Percentiles rank a stretch among this genome's conserved stretches.
Conservation (phyloP, 2,113 vertebrate species). For the Xiphorhynchus elegans region DNA sequence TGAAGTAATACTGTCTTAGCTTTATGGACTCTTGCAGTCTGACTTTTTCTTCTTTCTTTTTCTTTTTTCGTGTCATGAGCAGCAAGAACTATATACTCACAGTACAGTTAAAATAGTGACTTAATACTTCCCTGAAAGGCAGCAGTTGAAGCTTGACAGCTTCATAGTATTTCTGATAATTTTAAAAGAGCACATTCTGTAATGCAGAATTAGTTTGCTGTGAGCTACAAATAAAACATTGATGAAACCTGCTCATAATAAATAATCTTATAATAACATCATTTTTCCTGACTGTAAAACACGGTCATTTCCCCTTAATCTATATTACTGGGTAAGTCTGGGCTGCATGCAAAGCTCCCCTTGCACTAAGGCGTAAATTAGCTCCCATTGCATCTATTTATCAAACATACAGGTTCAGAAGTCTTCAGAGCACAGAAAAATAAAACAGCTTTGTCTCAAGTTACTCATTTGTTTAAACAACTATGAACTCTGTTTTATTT, state of each 20-base stretch:
- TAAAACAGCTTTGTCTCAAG: not conserved
- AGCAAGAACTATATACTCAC: not conserved
- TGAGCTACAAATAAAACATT: slow-evolving; percentile 15
- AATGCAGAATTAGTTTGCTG: slow-evolving; percentile 18
- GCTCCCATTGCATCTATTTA: not conserved
- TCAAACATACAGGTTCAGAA: not conserved
- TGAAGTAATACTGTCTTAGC: not conserved
- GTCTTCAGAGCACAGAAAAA: not conserved
- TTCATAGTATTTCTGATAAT: not conserved
- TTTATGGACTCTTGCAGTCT: not conserved
- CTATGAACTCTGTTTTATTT: not conserved
- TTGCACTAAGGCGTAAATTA: not conserved
- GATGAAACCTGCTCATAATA: slow-evolving; percentile 3
- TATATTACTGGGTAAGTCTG: not conserved
- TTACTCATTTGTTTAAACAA: not conserved
- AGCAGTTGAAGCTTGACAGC: not conserved
- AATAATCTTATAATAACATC: not conserved
- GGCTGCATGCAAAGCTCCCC: not conserved
- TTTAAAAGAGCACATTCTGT: not conserved
- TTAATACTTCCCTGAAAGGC: not conserved
- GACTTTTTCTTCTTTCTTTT: not conserved
- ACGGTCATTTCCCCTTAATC: not conserved
- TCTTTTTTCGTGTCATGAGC: not conserved
- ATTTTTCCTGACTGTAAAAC: not conserved
- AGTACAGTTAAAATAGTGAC: not conserved